phyloP scores from a whole-genome alignment of 2,113 vertebrate species.

The Thamnaconus septentrionalis region DNA sequence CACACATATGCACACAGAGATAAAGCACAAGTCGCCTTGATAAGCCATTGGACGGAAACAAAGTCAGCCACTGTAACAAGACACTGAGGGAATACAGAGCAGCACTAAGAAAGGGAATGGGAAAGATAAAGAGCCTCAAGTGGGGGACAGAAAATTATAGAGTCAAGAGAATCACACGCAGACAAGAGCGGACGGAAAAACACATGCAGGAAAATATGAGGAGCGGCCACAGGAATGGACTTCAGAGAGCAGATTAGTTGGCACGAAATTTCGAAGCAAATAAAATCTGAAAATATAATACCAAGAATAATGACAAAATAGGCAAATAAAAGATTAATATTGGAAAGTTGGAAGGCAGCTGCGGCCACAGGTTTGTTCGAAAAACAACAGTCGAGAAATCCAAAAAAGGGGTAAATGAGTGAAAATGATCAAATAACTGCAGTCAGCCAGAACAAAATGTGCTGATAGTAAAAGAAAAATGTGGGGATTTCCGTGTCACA shows the following conservation, averaged over 20 bases:
- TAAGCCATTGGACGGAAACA: constrained; percentile 57
- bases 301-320: constrained; percentile 2
- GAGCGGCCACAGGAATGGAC: too few relatives aligned
- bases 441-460: constrained; percentile 19
- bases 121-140: constrained; percentile 48
- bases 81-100: constrained; percentile 55
- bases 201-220: neutral
- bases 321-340: neutral
- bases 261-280: constrained; percentile 3
- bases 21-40: constrained; percentile 49
- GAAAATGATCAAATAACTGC: constrained; percentile 14
- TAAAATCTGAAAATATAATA: neutral
- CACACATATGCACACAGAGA: constrained; percentile 7
- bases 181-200: constrained; percentile 5
- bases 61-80: constrained; percentile 65
- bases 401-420: constrained; percentile 17
- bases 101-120: constrained; percentile 36
- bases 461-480: constrained; percentile 11
- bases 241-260: too few relatives aligned
- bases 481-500: constrained; percentile 19
- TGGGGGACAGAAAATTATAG: constrained; percentile 21
- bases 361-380: too few relatives aligned
- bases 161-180: constrained; percentile 15
- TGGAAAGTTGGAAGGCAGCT: neutral
- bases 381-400: neutral